Base-by-base conservation (phyloP, 2,113 vertebrate genomes). In the Lophius piscatorius region DNA sequence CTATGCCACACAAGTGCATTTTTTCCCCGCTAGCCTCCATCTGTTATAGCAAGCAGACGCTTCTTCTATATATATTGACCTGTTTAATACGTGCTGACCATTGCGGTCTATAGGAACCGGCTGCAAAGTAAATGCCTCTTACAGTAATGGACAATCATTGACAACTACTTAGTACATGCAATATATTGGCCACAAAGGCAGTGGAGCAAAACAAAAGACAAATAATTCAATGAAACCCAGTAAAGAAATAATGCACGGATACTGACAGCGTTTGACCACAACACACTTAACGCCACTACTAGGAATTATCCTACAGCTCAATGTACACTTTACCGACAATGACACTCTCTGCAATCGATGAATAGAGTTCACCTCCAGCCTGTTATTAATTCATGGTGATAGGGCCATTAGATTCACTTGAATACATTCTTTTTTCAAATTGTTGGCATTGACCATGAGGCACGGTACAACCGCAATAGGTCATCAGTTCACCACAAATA, bases 131-230 rank as follows among this genome's bases (percentile, higher is more conserved):
- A 82, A 72, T 73, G 74, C 54, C 74, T 78, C 36, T 83, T 81
- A 79, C 35, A 67, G 54, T 83, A 80, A 85, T 85, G 66, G 77
- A 69, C 55, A 45, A 41, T 73, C 50, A 56, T 2, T 66, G 21
- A 72, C 51, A 38, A 62, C 73, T 72, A 80, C 78, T 75, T 71
- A 64, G 45, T 51, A 60, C 62, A 23, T n/a, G n/a, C n/a, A n/a
- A n/a, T 78, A 62, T 48, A 78, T 79, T 75, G 61, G 72, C 77
- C 77, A 57, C 78, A 81, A 85, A 72, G 74, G 51, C 56, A 45
- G 58, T 57, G 38, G 29, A 12, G 51, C 44, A 16, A 3, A 11
- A 63, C 56, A 50, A 63, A 36, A 51, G 47, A 46, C 33, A 47
- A 42, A 3, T 1, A 10, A 11, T 45, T 12, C 59, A 57, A 26